These are phyloP conservation scores for Glossosoma conforme DNA, from an alignment of 1,140 invertebrate species.

Conservation along the genomic window DNA sequence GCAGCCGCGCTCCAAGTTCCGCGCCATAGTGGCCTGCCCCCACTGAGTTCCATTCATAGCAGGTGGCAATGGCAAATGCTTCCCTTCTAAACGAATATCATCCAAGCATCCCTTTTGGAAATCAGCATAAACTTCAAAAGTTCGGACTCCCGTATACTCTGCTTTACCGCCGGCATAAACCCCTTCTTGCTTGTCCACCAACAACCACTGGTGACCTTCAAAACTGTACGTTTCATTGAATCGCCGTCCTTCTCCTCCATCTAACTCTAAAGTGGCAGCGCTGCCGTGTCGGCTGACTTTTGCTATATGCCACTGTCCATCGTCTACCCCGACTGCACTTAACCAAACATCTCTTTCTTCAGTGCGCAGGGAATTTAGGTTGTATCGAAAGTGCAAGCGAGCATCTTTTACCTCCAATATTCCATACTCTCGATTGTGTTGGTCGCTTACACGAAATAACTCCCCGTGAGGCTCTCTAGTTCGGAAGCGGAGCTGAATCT, in stretches of 20 bases:
- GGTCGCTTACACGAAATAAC: conserved; percentile 86
- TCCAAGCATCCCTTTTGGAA: conserved; percentile 75
- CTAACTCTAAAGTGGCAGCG: conserved; percentile 87
- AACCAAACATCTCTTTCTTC: conserved; percentile 89
- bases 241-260: conserved; percentile 90
- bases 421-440: conserved; percentile 91
- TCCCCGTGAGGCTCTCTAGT: conserved; percentile 90
- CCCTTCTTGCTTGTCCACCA: conserved; percentile 91
- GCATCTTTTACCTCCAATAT: conserved; percentile 93
- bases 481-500: conserved; percentile 87
- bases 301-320: conserved; percentile 96
- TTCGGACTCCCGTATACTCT: conserved; percentile 86
- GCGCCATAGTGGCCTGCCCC: conserved; percentile 87
- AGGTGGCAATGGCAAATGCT: conserved; percentile 84
- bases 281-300: conserved; percentile 86
- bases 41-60: conserved; percentile 93
- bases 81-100: conserved; percentile 77
- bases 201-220: conserved; percentile 83
- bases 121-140: conserved; percentile 92
- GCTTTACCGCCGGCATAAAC: conserved; percentile 94
- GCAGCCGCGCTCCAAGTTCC: conserved; percentile 86
- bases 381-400: conserved; percentile 85
- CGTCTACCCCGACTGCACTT: conserved; percentile 82
- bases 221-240: conserved; percentile 93
- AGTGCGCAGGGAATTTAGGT: conserved; percentile 83